These are phyloP conservation scores for Enoplosus armatus DNA, from an alignment of 2,797 vertebrate species.

Conservation along the genomic window DNA sequence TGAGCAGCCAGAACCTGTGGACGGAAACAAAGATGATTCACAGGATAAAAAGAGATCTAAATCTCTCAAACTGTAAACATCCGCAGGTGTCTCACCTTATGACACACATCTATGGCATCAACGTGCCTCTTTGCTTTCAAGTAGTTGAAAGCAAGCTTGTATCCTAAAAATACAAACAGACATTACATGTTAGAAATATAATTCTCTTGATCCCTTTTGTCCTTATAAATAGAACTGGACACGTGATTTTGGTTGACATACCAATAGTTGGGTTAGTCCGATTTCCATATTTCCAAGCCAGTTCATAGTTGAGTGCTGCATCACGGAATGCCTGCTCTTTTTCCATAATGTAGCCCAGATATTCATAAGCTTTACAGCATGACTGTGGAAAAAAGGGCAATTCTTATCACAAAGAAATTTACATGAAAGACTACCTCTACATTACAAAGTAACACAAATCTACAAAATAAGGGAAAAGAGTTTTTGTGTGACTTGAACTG, in stretches of 20 bases:
- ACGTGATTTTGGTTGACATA: conserved; percentile 69
- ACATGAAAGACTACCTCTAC: conserved; percentile 8
- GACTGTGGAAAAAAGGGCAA: conserved; percentile 84
- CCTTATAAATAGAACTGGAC: conserved; percentile 29
- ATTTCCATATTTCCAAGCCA: conserved; percentile 97
- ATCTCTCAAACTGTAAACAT: conserved; percentile 2
- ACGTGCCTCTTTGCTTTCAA: conserved; percentile 96
- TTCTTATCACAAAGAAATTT: conserved; percentile 30
- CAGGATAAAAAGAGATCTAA: neutral
- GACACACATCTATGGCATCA: conserved; percentile 95
- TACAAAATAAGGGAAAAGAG: neutral
- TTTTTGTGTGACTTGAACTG: neutral
- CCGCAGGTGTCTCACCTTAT: conserved; percentile 89
- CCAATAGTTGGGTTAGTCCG: conserved; percentile 93
- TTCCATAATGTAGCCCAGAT: conserved; percentile 98
- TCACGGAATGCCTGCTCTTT: conserved; percentile 97
- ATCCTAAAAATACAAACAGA: conserved; percentile 87
- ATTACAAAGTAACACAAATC: conserved; percentile 17
- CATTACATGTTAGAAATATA: conserved; percentile 14
- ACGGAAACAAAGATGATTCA: conserved; percentile 20
- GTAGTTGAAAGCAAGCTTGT: conserved; percentile 98
- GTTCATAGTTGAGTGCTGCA: conserved; percentile 94
- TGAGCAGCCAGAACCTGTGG: conserved; percentile 91
- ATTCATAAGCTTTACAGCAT: conserved; percentile 98
- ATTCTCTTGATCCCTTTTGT: neutral